Conservation (phyloP, 2,888 invertebrate genomes). For the Oxycera nigricornis region DNA sequence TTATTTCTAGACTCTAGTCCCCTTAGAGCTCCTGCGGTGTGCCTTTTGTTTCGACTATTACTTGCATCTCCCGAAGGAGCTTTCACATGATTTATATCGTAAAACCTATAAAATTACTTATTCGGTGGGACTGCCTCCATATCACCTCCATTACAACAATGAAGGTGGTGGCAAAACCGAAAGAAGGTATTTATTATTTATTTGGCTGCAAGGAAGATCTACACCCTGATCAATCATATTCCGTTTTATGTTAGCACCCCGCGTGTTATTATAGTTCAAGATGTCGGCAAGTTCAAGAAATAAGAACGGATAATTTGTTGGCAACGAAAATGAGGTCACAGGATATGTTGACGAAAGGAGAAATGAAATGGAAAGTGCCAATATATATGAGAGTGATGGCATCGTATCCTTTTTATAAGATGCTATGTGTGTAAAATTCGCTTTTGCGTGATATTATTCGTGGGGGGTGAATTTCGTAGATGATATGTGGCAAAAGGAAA, state of each 20-base stretch:
- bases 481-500: neutral
- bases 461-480: neutral
- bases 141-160: neutral
- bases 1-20: neutral
- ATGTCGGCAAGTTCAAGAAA: neutral
- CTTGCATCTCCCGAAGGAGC: neutral
- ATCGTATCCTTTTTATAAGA: too few species aligned
- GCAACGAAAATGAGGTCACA: neutral
- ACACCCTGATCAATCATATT: neutral
- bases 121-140: neutral
- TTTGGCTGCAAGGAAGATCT: neutral
- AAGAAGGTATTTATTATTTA: slow-evolving; percentile 8
- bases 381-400: neutral
- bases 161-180: too few species aligned
- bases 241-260: neutral
- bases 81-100: neutral
- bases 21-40: neutral
- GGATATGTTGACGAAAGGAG: neutral
- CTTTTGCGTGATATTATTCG: neutral
- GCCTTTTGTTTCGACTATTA: neutral
- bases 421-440: neutral
- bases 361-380: neutral
- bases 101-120: slow-evolving; percentile 14
- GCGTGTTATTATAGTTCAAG: neutral
- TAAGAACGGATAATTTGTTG: slow-evolving; percentile 11